phyloP scores from a whole-genome alignment of 2,888 invertebrate genomes.

The Heliconius ismenius region DNA sequence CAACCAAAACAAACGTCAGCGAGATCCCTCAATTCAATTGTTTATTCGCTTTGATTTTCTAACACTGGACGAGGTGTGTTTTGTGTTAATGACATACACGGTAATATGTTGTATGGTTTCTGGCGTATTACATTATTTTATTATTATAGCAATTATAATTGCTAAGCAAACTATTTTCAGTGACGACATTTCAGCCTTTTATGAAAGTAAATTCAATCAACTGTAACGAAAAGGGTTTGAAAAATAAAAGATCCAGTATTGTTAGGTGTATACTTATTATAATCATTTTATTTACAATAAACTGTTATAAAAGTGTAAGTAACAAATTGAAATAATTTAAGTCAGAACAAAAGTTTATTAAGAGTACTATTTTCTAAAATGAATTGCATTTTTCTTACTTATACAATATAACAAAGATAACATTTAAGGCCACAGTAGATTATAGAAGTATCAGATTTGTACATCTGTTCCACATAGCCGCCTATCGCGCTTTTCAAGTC shows the following conservation, averaged over 20 bases:
- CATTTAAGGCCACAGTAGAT: conserved; percentile 31
- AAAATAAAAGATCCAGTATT: background rate
- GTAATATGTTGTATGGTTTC: too few relatives aligned
- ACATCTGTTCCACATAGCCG: conserved; percentile 21
- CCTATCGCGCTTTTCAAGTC: background rate
- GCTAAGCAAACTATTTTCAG: too few relatives aligned
- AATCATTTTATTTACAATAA: conserved; percentile 39
- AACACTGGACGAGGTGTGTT: too few relatives aligned
- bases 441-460: conserved; percentile 26
- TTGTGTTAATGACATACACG: too few relatives aligned
- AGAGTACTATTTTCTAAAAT: conserved; percentile 27
- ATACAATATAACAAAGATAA: conserved; percentile 26
- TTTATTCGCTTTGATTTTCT: too few relatives aligned
- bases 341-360: conserved; percentile 17
- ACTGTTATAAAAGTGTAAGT: conserved; percentile 38
- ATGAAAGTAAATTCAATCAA: too few relatives aligned
- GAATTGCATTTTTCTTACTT: conserved; percentile 11
- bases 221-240: background rate
- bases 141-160: too few relatives aligned
- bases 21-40: too few relatives aligned
- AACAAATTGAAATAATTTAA: conserved; percentile 35
- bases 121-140: too few relatives aligned
- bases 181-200: too few relatives aligned
- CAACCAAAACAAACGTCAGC: too few relatives aligned
- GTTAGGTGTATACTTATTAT: conserved; percentile 22